These are phyloP conservation scores for Sebastolobus alascanus DNA, from an alignment of 2,797 vertebrate species.

Conservation along the genomic window DNA sequence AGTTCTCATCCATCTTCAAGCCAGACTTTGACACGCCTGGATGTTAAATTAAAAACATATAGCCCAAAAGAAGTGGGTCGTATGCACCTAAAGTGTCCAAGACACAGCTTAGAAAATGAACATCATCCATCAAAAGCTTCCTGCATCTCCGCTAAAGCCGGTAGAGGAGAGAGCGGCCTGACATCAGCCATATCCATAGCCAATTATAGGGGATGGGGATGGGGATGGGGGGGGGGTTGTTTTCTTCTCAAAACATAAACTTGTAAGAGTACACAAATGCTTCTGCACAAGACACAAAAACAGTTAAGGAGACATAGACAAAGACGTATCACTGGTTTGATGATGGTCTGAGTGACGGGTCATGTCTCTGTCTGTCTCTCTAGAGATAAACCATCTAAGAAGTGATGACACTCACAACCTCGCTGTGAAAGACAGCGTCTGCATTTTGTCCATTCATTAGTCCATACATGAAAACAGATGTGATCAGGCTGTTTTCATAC, in stretches of 20 bases:
- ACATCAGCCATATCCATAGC: conserved; percentile 44
- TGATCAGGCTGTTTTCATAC: background rate
- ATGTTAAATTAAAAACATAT: conserved; percentile 82
- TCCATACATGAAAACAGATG: conserved; percentile 21
- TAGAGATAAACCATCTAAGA: conserved; percentile 23
- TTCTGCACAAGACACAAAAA: background rate
- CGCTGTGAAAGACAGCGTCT: background rate
- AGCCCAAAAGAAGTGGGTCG: conserved; percentile 71
- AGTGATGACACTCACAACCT: background rate
- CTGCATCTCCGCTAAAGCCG: conserved; percentile 26
- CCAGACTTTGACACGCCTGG: conserved; percentile 64
- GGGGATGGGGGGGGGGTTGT: background rate
- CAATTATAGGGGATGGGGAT: conserved; percentile 49
- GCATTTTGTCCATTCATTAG: conserved; percentile 20
- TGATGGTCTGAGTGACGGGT: conserved; percentile 29
- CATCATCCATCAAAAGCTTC: conserved; percentile 80
- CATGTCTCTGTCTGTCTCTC: background rate
- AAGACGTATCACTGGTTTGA: conserved; percentile 3
- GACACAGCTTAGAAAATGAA: conserved; percentile 81
- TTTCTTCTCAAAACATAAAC: conserved; percentile 31
- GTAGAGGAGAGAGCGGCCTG: conserved; percentile 6
- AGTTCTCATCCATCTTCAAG: conserved; percentile 80
- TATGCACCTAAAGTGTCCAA: conserved; percentile 74
- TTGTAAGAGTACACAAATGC: background rate
- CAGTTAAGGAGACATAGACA: background rate